These are phyloP conservation scores for Phodopus roborovskii DNA, from an alignment of 2,113 vertebrate species.

Conservation along the genomic window DNA sequence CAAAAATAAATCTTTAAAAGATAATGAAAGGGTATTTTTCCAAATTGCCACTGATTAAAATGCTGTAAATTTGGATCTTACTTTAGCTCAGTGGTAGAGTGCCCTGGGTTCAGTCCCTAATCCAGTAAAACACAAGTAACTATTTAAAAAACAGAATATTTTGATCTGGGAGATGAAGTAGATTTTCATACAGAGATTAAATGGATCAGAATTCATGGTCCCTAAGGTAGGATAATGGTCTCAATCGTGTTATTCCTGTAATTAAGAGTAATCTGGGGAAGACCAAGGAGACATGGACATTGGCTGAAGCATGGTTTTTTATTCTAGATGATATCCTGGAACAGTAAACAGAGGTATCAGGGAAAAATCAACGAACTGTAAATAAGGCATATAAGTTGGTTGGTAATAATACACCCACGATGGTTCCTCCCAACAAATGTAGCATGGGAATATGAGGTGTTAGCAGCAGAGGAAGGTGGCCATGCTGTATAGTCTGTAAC, in stretches of 20 bases:
- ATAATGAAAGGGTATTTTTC: background rate
- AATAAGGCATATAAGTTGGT: background rate
- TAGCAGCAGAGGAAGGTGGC: background rate
- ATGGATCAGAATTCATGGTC: background rate
- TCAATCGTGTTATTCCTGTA: background rate
- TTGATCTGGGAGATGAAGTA: slow-evolving; percentile 15
- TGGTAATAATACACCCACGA: background rate
- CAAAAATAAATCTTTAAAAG: background rate
- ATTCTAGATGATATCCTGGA: background rate
- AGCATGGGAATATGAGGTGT: background rate
- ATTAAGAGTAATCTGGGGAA: background rate
- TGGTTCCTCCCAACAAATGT: background rate
- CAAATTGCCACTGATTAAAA: background rate
- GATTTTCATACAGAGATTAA: background rate
- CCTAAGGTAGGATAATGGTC: background rate
- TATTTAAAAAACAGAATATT: background rate
- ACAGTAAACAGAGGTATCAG: background rate
- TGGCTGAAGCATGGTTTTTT: background rate
- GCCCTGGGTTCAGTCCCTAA: background rate
- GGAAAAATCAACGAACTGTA: slow-evolving; percentile 11
- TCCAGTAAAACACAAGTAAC: background rate
- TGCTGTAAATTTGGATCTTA: background rate
- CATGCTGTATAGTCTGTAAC: background rate
- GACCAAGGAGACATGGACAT: background rate
- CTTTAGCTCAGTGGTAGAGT: background rate